Evolutionary conservation across 2,888 invertebrate genomes (phyloP).

Genomic region (Mesodorylaimus sp.): DNA sequence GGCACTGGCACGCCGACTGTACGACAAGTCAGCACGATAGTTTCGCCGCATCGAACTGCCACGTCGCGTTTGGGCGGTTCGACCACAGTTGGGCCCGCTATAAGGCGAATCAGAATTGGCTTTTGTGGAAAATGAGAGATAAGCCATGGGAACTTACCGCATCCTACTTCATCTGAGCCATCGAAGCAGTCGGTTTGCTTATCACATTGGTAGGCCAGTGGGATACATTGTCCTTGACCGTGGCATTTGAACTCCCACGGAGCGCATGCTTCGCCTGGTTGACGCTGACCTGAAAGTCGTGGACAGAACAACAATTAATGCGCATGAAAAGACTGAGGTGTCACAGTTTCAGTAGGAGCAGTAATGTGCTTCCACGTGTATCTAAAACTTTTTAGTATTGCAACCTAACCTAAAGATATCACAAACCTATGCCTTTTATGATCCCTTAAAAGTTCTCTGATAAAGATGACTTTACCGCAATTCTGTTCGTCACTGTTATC

Average conservation of each 20-base stretch:
- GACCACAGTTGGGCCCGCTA: constrained; percentile 49
- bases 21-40: constrained; percentile 58
- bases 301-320: too few relatives aligned
- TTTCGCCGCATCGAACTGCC: constrained; percentile 48
- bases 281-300: constrained; percentile 18
- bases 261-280: constrained; percentile 39
- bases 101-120: too few relatives aligned
- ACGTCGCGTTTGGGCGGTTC: constrained; percentile 49
- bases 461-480: too few relatives aligned
- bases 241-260: constrained; percentile 47
- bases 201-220: constrained; percentile 84
- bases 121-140: too few relatives aligned
- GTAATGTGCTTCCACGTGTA: too few relatives aligned
- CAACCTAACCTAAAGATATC: too few relatives aligned
- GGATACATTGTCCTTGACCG: constrained; percentile 62
- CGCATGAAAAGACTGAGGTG: too few relatives aligned
- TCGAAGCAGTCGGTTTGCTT: constrained; percentile 63
- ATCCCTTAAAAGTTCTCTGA: too few relatives aligned
- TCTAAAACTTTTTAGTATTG: too few relatives aligned
- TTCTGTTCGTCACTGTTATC: constrained; percentile 71
- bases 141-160: constrained; percentile 46
- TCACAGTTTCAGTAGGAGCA: too few relatives aligned
- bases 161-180: constrained; percentile 60
- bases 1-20: constrained; percentile 76
- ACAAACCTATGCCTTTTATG: too few relatives aligned